Base-by-base conservation (phyloP, 2,888 invertebrate species). In the Dolichopus griseipennis region DNA sequence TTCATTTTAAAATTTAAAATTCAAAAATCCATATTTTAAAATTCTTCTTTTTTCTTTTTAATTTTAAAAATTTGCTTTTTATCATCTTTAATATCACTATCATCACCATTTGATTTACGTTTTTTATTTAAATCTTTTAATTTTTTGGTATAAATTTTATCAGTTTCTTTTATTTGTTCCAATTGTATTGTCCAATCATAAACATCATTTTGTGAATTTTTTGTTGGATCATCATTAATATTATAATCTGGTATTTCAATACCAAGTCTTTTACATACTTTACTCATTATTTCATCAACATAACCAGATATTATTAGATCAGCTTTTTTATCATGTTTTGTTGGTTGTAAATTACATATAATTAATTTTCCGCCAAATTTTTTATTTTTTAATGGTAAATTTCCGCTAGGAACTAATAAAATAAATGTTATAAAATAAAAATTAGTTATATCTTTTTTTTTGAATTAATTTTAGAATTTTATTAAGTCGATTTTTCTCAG, bases 271-370 rank as follows among this genome's bases (percentile, higher is more conserved):
- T 89, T 86, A 85, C 92, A 89, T 0, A 95, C 84, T 76, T 86
- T 87, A 69, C 84, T 83, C 75, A 95, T 83, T 65, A 97, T 87
- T 68, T 88, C 88, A 79, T 97, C 97, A 1, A 96, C 93, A 81
- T 93, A 96, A 20, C 90, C 87, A 76, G 94, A 90, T 72, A 97
- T 94, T 65, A 92, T 85, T 69, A 97, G 81, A 80, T 95, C 91
- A 33, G 95, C 92, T 82, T 94, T 93, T 77, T 92, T 92, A 77
- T 97, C 95, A 83, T 96, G 94, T 85, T 97, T 97, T 4, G 98
- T 99, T n/a, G 93, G 90, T 79, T 99, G 99, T 67, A 99, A 83
- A 83, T 99, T 99, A 72, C 97, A 92, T 74, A 98, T 93, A 21
- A 93, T 93, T 67, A 99, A 82, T 79, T 91, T 90, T 5, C 97